phyloP scores from a whole-genome alignment of 2,113 vertebrate genomes.

The Neoarius graeffei region DNA sequence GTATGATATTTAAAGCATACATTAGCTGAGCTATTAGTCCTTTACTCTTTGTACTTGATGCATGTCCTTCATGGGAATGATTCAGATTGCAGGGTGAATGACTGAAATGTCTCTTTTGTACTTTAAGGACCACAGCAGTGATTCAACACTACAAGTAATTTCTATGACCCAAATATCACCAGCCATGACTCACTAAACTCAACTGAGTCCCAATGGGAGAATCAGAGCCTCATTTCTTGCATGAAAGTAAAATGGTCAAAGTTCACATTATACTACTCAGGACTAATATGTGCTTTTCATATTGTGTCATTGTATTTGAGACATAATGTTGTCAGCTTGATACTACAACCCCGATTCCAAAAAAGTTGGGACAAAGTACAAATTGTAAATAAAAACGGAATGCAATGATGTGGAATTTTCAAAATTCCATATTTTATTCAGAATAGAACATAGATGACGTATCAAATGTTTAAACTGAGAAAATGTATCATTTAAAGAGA shows the following conservation, averaged over 20 bases:
- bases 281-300: neutral
- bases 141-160: conserved; percentile 38
- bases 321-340: neutral
- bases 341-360: no score
- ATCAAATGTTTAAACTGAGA: no score
- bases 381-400: no score
- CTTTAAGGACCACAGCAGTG: conserved; percentile 33
- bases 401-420: no score
- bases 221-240: conserved; percentile 35
- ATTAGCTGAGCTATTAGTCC: no score
- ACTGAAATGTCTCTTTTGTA: conserved; percentile 37
- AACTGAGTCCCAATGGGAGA: conserved; percentile 25
- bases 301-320: neutral
- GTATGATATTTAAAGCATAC: neutral
- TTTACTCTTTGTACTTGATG: conserved; percentile 6
- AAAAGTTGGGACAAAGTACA: no score
- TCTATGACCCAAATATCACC: conserved; percentile 40
- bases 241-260: conserved; percentile 38
- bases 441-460: no score
- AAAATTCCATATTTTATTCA: no score
- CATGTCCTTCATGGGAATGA: conserved; percentile 18
- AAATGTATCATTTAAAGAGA: no score
- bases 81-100: conserved; percentile 26
- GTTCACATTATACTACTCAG: neutral
- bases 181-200: conserved; percentile 36